These are phyloP conservation scores for Ia io DNA, from an alignment of 2,113 vertebrate species.

Conservation along the genomic window DNA sequence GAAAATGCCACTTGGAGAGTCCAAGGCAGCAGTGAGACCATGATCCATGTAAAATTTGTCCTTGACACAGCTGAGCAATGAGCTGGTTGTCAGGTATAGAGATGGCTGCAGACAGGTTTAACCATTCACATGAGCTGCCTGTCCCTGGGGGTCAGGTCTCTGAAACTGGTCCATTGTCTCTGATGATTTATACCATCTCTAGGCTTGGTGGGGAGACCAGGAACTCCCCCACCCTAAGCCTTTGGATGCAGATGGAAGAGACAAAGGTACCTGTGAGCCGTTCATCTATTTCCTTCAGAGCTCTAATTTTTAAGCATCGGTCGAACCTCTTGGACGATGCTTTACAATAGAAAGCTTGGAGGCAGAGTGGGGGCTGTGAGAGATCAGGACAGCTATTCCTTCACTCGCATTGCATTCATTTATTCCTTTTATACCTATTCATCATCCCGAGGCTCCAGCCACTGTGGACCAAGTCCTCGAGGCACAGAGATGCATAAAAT, in stretches of 20 bases:
- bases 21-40: conserved; percentile 64
- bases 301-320: neutral
- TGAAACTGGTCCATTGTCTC: neutral
- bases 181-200: too few relatives aligned
- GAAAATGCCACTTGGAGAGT: conserved; percentile 68
- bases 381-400: neutral
- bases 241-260: neutral
- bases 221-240: neutral
- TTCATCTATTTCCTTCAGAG: neutral
- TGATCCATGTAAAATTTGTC: conserved; percentile 63
- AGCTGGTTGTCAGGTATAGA: conserved; percentile 56
- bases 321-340: neutral
- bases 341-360: neutral
- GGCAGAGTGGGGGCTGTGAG: neutral
- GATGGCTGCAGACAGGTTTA: neutral
- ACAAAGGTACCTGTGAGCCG: neutral
- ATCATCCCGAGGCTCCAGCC: neutral
- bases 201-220: neutral
- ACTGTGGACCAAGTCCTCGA: neutral
- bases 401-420: neutral
- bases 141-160: neutral
- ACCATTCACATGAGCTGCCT: fast-evolving
- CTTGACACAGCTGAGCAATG: conserved; percentile 68
- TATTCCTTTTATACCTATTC: neutral
- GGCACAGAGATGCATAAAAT: neutral